Conservation (phyloP, 2,888 invertebrate species). For the Drosophila rellima region DNA sequence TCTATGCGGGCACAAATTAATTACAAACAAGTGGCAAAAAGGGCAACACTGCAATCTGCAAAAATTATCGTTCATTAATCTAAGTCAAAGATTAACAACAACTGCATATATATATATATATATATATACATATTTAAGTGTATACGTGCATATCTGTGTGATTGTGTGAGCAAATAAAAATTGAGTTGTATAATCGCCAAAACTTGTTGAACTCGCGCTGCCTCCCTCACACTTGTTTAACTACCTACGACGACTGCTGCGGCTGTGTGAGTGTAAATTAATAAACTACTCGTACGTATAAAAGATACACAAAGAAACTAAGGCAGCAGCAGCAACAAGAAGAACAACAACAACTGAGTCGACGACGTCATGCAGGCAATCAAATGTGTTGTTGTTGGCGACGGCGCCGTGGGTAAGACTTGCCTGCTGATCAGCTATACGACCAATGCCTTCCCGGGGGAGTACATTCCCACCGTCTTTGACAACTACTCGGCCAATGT, state of each 20-base stretch:
- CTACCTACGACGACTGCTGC: constrained; percentile 7
- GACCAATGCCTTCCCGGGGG: constrained; percentile 85
- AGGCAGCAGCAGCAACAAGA: constrained; percentile 26
- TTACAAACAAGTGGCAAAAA: constrained; percentile 47
- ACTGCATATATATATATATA: constrained; percentile 2
- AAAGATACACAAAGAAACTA: constrained; percentile 53
- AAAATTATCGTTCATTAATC: constrained; percentile 15
- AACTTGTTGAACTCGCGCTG: constrained; percentile 58
- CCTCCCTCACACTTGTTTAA: constrained; percentile 45
- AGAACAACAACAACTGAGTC: constrained; percentile 26
- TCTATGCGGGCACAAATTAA: constrained; percentile 54
- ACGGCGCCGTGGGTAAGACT: constrained; percentile 85
- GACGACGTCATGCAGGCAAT: constrained; percentile 83
- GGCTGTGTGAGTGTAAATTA: constrained; percentile 55
- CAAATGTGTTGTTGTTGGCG: constrained; percentile 85
- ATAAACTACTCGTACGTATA: constrained; percentile 48
- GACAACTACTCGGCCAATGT: constrained; percentile 85
- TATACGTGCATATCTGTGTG: constrained; percentile 46
- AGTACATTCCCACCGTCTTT: constrained; percentile 85
- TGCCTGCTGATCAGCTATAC: constrained; percentile 85
- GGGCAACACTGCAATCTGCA: constrained; percentile 29
- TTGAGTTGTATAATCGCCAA: constrained; percentile 78
- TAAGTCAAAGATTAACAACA: constrained; percentile 25
- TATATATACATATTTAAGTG: constrained; percentile 2
- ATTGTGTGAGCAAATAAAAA: constrained; percentile 37